Conservation (phyloP, 2,113 vertebrate genomes). For the Brachyhypopomus gauderio region DNA sequence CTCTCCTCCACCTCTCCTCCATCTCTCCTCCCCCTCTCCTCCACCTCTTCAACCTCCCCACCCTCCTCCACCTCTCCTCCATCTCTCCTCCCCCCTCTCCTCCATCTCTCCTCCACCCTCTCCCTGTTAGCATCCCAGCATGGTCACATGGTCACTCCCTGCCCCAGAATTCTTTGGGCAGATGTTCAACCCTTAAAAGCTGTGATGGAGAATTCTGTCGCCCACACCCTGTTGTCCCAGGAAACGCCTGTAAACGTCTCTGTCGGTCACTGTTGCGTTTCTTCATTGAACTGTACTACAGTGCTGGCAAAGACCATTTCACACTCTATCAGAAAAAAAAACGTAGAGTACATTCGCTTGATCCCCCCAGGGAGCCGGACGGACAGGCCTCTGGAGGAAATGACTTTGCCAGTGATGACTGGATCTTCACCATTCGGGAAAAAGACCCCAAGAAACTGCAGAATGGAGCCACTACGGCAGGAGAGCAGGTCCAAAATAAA, state of each 20-base stretch:
- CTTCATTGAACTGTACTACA: too few species aligned
- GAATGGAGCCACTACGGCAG: conserved; percentile 84
- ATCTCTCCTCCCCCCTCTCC: too few species aligned
- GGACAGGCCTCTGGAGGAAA: conserved; percentile 90
- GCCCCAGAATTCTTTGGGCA: too few species aligned
- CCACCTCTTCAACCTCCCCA: too few species aligned
- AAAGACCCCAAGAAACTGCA: conserved; percentile 92
- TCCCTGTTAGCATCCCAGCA: too few species aligned
- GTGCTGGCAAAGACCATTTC: too few species aligned
- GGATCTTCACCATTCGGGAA: conserved; percentile 96
- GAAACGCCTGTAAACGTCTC: not conserved
- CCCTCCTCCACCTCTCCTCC: not conserved
- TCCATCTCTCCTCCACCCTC: too few species aligned
- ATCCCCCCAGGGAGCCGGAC: conserved; percentile 83
- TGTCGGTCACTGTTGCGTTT: not conserved
- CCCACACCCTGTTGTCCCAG: not conserved
- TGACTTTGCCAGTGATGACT: conserved; percentile 84
- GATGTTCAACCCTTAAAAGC: not conserved
- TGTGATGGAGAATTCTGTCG: not conserved
- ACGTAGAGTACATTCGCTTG: not conserved
- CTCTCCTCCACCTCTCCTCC: not conserved
- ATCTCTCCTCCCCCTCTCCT: not conserved
- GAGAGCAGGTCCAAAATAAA: conserved; percentile 71
- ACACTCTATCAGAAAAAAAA: not conserved
- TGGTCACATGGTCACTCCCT: too few species aligned